phyloP scores from a whole-genome alignment of 2,797 vertebrate genomes.

The Hephaestus fuliginosus region DNA sequence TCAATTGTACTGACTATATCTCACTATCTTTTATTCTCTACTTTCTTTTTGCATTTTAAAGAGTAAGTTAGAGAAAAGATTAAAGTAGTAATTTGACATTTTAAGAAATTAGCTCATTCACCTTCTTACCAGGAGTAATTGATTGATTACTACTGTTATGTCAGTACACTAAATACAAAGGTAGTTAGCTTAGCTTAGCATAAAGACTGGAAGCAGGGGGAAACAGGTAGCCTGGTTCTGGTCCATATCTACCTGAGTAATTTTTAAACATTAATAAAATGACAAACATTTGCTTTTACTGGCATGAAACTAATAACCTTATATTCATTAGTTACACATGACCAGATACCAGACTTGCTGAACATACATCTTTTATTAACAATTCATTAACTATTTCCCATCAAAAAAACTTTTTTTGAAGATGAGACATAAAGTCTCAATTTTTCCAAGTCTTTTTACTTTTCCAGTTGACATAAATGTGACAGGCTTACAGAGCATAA shows the following conservation, averaged over 20 bases:
- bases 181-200: neutral
- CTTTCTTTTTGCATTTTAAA: neutral
- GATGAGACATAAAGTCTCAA: neutral
- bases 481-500: neutral
- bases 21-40: neutral
- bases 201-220: neutral
- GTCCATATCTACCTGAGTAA: neutral
- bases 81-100: neutral
- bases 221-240: neutral
- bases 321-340: neutral
- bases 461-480: neutral
- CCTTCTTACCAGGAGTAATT: neutral
- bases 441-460: neutral
- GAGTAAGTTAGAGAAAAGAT: neutral
- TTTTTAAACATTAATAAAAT: neutral
- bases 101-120: neutral
- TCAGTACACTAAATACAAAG: neutral
- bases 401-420: neutral
- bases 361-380: constrained; percentile 15
- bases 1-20: neutral
- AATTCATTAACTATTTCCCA: neutral
- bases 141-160: no score
- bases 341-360: neutral
- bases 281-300: neutral
- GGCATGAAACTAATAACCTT: neutral